Base-by-base conservation (phyloP, 2,888 invertebrate genomes). In the Synergus japonicus region DNA sequence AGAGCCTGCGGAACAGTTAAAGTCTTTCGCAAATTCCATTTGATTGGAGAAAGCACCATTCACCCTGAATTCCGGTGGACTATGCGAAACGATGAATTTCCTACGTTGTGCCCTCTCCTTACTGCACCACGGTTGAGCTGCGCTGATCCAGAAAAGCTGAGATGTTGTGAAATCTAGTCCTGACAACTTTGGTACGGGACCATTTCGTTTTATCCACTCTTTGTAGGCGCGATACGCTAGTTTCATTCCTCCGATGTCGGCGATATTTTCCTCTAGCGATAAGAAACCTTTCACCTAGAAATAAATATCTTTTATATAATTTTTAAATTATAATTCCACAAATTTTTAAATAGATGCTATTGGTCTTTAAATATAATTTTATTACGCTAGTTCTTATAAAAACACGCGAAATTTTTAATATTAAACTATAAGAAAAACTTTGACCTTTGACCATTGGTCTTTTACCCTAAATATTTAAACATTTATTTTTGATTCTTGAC, bases 181-280 rank as follows among this genome's bases (percentile, higher is more conserved):
- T 0, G 97, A 97, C 49, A 97, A 93, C 76, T 93, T 93, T 0
- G 93, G 92, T 87, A 97, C 97, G 0, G 93, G 92, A 0, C 95
- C 94, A 88, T 96, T 94, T 10, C 95, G 93, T 29, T 94, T 92
- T 0, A 94, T 94, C 97, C 97, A 97, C 12, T 94, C 94, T 69
- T 95, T 93, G 92, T 97, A 97, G 0, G 97, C 97, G 82, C 95
- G 93, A 92, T 98, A 98, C 0, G 98, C 97, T 90, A 97, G 96
- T 91, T 98, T 98, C 83, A 98, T 95, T 0, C 98, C 98, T 2
- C 98, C 98, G 90, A 98, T 98, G 91, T 98, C 98, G 0, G 98
- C 98, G 79, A 98, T 98, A 91, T 98, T 98, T 91, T 98, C 98
- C 15, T 97, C 97, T 93, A 97, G 97, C 0, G 98, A 98, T 89